Conservation (phyloP, 2,113 vertebrate genomes). For the Acanthisitta chloris region DNA sequence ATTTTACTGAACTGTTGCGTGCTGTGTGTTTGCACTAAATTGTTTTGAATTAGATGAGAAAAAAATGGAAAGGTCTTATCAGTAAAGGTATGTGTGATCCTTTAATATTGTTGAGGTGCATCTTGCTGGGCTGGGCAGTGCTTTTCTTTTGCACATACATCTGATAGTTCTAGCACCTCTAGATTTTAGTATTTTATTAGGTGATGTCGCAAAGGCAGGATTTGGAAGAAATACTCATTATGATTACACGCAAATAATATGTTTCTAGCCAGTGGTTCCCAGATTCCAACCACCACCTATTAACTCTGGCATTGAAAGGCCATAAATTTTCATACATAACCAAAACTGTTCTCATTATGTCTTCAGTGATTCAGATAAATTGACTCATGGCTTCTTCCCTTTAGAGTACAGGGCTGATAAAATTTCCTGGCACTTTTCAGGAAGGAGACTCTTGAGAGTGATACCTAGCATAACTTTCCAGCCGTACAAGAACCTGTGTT, state of each 20-base stretch:
- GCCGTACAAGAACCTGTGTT: not conserved
- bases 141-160: not conserved
- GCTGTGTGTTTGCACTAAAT: not conserved
- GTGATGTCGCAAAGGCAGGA: not conserved
- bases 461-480: not conserved
- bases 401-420: not conserved
- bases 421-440: not conserved
- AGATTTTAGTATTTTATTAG: not conserved
- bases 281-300: not conserved
- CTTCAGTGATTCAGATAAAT: not conserved
- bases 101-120: not conserved
- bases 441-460: not conserved
- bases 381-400: not conserved
- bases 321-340: not conserved
- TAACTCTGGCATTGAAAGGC: not conserved
- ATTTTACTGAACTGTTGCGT: not conserved
- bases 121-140: not conserved
- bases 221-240: not conserved
- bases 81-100: not conserved
- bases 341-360: not conserved
- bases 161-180: not conserved
- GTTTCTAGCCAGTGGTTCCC: not conserved
- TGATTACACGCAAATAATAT: not conserved
- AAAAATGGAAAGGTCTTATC: not conserved
- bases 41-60: not conserved